A percentile compares a stretch with the other conserved stretches of the same genome.
phyloP scores from a whole-genome alignment of 2,113 vertebrate species.

The Labrus mixtus region DNA sequence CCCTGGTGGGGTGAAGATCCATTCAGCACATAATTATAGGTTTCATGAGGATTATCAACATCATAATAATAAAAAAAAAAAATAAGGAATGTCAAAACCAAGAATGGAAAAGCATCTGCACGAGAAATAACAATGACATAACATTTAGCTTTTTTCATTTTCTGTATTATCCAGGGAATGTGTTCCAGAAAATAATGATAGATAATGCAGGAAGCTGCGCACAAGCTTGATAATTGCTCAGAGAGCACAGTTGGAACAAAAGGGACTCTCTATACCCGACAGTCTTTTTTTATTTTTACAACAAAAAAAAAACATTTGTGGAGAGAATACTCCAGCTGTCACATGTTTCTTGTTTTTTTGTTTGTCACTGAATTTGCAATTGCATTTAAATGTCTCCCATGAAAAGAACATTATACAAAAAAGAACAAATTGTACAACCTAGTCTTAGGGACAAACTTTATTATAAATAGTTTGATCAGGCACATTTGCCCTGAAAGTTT shows the following conservation, averaged over 20 bases:
- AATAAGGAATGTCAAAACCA: conserved; percentile 38
- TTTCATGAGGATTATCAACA: conserved; percentile 65
- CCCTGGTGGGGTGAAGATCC: conserved; percentile 51
- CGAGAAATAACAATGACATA: conserved; percentile 15
- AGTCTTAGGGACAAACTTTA: no score
- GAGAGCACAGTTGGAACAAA: not conserved
- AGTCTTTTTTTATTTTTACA: not conserved
- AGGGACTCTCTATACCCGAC: not conserved
- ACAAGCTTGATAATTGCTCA: not conserved
- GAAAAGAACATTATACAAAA: not conserved
- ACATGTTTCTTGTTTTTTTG: not conserved
- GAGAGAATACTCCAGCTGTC: not conserved
- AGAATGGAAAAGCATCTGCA: conserved; percentile 33
- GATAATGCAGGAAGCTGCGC: conserved; percentile 6
- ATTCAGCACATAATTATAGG: conserved; percentile 65
- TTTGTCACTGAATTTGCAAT: not conserved
- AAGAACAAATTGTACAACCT: no score
- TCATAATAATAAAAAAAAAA: conserved; percentile 58
- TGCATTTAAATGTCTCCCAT: not conserved
- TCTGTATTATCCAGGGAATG: conserved; percentile 25
- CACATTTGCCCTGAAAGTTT: no score
- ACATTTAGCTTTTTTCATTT: conserved; percentile 37
- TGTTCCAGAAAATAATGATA: not conserved
- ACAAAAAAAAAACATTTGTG: not conserved
- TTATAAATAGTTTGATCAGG: no score